Conservation (phyloP, 1,140 invertebrate species). For the Meloidogyne floridensis region DNA sequence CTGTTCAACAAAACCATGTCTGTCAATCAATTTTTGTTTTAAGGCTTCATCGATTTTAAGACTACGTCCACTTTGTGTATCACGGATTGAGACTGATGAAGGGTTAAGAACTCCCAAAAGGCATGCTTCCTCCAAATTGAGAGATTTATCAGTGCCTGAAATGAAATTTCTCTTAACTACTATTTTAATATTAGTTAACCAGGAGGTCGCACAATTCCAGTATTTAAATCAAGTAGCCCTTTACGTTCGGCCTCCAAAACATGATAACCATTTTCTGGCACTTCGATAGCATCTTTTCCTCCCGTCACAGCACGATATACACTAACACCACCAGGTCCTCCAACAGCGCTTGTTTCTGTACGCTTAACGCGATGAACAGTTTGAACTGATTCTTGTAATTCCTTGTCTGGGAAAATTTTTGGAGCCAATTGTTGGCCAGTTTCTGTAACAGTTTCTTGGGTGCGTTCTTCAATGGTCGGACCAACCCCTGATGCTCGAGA, state of each 20-base stretch:
- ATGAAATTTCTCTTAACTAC: not conserved
- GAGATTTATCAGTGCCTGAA: constrained; percentile 69
- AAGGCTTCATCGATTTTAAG: constrained; percentile 82
- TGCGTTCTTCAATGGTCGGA: constrained; percentile 70
- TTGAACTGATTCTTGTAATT: constrained; percentile 59
- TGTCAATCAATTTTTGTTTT: constrained; percentile 79
- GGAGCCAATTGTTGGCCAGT: constrained; percentile 68
- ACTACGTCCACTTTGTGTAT: constrained; percentile 78
- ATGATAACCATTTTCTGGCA: constrained; percentile 62
- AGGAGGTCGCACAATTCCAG: constrained; percentile 71
- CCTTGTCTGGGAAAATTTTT: constrained; percentile 61
- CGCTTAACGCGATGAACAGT: constrained; percentile 63
- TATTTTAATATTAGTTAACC: constrained; percentile 47
- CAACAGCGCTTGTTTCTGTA: constrained; percentile 63
- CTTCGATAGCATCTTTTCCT: constrained; percentile 63
- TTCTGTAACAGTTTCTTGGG: constrained; percentile 74
- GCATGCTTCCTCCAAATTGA: constrained; percentile 78
- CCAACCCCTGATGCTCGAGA: constrained; percentile 69
- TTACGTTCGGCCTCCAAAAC: constrained; percentile 80
- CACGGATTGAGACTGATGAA: constrained; percentile 77
- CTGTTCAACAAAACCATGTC: constrained; percentile 79
- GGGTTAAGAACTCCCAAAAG: constrained; percentile 77
- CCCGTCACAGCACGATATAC: constrained; percentile 64
- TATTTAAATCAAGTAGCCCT: constrained; percentile 77
- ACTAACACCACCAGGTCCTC: constrained; percentile 62